Evolutionary conservation across 1,140 invertebrate species (phyloP), one percentile per base, ranked within the genome.

Genomic region (Nebria ingens): DNA sequence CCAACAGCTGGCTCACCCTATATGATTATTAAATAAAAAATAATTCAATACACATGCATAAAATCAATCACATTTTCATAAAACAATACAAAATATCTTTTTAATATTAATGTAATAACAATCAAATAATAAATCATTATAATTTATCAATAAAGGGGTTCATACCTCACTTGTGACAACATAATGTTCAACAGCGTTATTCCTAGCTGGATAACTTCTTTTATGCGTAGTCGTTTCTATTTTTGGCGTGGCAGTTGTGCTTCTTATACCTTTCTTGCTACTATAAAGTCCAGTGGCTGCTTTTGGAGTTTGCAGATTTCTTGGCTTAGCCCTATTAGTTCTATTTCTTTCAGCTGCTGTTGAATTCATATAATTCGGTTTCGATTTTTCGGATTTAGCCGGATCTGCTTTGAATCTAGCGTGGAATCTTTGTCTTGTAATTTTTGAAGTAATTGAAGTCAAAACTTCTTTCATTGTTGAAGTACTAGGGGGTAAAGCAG

Each of bases 321-420:
- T 6, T 45, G 40, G 17, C 17, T 45, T 45, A 12, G 6, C 15
- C 40, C 40, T 9, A 45, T 45, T 11, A 45, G 3, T 45, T 17
- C 40, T 45, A 45, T 45, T 45, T 4, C 40, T 45, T 45, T 45
- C 15, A 3, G 17, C 15, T 12, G 9, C 17, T 12, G 40, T 45
- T 4, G 9, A 12, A 45, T 9, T 45, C 6, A 9, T 34, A 12
- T 45, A 12, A 45, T 17, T 45, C 6, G 4, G 3, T 45, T 45
- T 45, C 6, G 6, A 11, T 29, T 29, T 29, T 29, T 4, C 4
- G 13, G 4, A 6, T 29, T 13, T 13, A 6, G 4, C 13, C 25
- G 25, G 13, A 45, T 45, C 50, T 2, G 55, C 50, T 29, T 29
- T 38, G 56, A 58, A 59, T 58, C 59, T 58, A n/a, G 63, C 57